phyloP scores from a whole-genome alignment of 2,888 invertebrate genomes.

The Nomada hirtipes region DNA sequence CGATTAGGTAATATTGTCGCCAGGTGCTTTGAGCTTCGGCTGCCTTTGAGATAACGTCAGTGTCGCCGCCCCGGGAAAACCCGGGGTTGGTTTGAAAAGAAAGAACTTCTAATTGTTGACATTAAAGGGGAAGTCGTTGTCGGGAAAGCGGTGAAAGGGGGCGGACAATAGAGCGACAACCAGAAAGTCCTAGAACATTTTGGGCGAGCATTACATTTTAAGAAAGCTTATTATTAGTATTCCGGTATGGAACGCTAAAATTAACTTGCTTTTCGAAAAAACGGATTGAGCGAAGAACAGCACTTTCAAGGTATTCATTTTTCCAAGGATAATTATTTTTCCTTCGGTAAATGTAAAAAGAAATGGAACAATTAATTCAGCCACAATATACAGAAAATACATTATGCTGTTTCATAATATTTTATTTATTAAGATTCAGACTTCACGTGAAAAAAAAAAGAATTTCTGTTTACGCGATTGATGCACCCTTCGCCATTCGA shows the following conservation, averaged over 20 bases:
- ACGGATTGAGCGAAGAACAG: background rate
- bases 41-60: constrained; percentile 27
- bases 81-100: constrained; percentile 27
- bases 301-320: background rate
- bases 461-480: no score
- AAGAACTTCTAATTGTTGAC: constrained; percentile 49
- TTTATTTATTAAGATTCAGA: no score
- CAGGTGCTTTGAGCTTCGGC: constrained; percentile 10
- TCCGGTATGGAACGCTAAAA: background rate
- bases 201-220: constrained; percentile 13
- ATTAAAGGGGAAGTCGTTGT: constrained; percentile 41
- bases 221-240: constrained; percentile 5
- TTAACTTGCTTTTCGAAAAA: constrained; percentile 6
- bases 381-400: no score
- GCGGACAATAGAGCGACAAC: constrained; percentile 18
- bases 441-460: no score
- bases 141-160: constrained; percentile 4
- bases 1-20: constrained; percentile 25
- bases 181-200: constrained; percentile 17
- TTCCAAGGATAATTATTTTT: background rate
- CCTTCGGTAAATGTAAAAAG: no score
- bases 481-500: no score
- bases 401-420: no score
- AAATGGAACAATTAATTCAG: no score
- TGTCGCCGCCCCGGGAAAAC: constrained; percentile 11